phyloP scores from a whole-genome alignment of 2,888 invertebrate genomes.

The Drosophila macrothrix region DNA sequence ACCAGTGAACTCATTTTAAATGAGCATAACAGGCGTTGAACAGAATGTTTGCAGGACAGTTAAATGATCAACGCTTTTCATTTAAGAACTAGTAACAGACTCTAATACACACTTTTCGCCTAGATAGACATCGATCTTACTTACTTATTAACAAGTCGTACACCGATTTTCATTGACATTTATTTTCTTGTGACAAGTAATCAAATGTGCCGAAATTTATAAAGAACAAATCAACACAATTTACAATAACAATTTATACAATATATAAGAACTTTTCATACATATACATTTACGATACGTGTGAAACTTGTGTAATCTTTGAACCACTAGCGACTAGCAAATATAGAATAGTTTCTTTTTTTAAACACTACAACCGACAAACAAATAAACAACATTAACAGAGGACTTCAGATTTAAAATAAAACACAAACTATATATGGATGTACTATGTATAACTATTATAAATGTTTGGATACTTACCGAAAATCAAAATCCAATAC shows the following conservation, averaged over 20 bases:
- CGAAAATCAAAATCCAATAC: constrained; percentile 33
- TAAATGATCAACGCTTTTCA: neutral
- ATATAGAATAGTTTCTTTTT: constrained; percentile 44
- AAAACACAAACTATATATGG: constrained; percentile 42
- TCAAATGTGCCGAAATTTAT: constrained; percentile 74
- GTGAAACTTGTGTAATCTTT: constrained; percentile 61
- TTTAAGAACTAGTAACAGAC: neutral
- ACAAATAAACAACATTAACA: constrained; percentile 32
- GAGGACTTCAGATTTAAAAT: constrained; percentile 53
- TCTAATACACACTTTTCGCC: constrained; percentile 2
- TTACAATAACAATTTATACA: constrained; percentile 74
- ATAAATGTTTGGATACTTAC: constrained; percentile 38
- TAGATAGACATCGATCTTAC: constrained; percentile 9
- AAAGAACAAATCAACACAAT: constrained; percentile 64
- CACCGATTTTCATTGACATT: constrained; percentile 46
- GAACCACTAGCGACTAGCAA: constrained; percentile 56
- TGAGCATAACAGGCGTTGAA: neutral
- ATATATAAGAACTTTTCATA: constrained; percentile 59
- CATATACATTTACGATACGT: constrained; percentile 48
- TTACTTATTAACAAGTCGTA: constrained; percentile 38
- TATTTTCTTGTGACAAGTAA: constrained; percentile 44
- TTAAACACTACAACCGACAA: constrained; percentile 31
- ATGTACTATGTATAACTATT: constrained; percentile 54
- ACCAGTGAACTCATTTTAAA: constrained; percentile 15
- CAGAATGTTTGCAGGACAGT: neutral